Percentiles rank a stretch among this genome's conserved stretches.
These are phyloP conservation scores for Eciton burchellii DNA, from an alignment of 1,140 invertebrate species.

Conservation along the genomic window DNA sequence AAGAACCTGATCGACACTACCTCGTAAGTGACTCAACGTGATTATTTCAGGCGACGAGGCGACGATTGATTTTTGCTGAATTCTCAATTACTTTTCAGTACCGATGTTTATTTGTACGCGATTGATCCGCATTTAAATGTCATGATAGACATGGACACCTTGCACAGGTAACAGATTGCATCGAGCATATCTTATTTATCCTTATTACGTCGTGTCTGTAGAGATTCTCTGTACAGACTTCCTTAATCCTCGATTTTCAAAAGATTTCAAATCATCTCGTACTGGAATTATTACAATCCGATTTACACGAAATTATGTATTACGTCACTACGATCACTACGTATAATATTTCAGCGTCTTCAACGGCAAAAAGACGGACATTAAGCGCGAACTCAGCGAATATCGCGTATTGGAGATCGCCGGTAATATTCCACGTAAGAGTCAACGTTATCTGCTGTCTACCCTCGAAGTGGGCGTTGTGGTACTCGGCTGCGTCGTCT, in stretches of 20 bases:
- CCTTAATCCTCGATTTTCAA: background rate
- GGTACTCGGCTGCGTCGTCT: conserved; percentile 91
- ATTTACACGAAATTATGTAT: background rate
- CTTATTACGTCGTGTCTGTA: background rate
- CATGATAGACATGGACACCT: conserved; percentile 91
- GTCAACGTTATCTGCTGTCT: conserved; percentile 87
- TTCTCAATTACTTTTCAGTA: conserved; percentile 86
- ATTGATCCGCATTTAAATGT: conserved; percentile 92
- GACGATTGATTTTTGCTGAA: background rate
- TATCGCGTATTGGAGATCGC: conserved; percentile 87
- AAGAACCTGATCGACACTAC: conserved; percentile 87
- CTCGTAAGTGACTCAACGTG: conserved; percentile 87
- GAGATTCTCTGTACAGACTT: background rate
- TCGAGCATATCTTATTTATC: background rate
- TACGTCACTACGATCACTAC: background rate
- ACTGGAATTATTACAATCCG: background rate
- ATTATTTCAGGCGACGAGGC: background rate
- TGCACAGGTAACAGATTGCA: conserved; percentile 89
- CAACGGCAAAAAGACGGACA: conserved; percentile 86
- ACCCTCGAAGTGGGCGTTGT: conserved; percentile 92
- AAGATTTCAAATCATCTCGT: background rate
- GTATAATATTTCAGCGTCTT: conserved; percentile 85
- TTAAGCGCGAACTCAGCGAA: conserved; percentile 87
- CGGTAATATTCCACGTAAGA: conserved; percentile 78
- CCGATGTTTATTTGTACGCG: conserved; percentile 93